Conservation (phyloP, 2,113 vertebrate species). For the Anarhynchus alexandrinus region DNA sequence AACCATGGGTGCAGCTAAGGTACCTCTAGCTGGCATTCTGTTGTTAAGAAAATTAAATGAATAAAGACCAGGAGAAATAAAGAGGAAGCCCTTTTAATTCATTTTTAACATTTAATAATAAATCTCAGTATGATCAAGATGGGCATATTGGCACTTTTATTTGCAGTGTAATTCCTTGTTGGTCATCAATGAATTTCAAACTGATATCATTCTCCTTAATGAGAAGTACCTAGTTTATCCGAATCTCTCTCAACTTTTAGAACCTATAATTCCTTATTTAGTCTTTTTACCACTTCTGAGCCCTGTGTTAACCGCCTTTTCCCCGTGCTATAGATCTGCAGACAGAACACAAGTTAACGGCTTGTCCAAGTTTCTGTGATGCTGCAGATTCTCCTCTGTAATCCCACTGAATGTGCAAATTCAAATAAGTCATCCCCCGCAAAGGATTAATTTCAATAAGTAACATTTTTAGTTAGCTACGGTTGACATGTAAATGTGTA, state of each 20-base stretch:
- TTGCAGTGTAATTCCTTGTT: neutral
- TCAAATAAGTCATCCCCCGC: neutral
- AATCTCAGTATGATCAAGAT: neutral
- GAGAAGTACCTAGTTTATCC: neutral
- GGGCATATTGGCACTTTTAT: neutral
- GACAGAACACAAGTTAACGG: neutral
- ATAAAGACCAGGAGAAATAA: neutral
- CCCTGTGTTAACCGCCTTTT: neutral
- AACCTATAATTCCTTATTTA: neutral
- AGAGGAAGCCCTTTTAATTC: neutral
- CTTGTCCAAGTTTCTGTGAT: neutral
- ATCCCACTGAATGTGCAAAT: neutral
- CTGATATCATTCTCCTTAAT: neutral
- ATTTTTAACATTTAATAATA: neutral
- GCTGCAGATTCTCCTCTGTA: neutral
- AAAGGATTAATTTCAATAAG: neutral
- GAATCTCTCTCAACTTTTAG: neutral
- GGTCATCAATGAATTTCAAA: neutral
- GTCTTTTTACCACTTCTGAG: neutral
- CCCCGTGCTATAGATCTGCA: neutral
- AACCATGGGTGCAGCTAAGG: neutral
- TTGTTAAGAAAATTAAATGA: neutral
- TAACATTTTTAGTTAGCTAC: neutral
- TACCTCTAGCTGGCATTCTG: neutral
- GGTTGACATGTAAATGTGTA: neutral